Evolutionary conservation across 2,888 invertebrate species (phyloP), one percentile per base, ranked within the genome.

Genomic region (Listrodromus nycthemerus): DNA sequence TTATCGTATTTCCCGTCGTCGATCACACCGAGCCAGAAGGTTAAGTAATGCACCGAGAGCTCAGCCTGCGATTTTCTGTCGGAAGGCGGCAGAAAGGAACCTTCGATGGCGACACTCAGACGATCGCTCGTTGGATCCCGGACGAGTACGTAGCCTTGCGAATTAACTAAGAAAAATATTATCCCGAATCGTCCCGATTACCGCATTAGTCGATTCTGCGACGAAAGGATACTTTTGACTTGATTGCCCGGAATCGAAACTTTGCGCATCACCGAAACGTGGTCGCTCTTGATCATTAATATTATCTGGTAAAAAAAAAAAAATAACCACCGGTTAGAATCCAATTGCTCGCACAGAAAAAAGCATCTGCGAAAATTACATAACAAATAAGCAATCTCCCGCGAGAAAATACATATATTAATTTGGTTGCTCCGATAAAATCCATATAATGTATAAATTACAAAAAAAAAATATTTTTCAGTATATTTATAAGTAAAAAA

Each of bases 241-340:
- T 94, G 93, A 50, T 94, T 94, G 0, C 94, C 94, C 1, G 95
- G 94, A 77, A 97, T 94, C 3, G 95, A 95, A 0, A 97, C 94
- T 89, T 96, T 95, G 89, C 96, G 95, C 69, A 94, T 93, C 27
- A 66, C 37, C 13, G 94, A 94, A 45, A 95, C 95, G 89, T 95
- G 96, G 88, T 96, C 97, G 85, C 95, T 95, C 89, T 96, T 96
- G 89, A 95, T 94, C 94, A 97, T 95, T 85, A 97, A 94, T 8
- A 95, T 95, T 5, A 95, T 55, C 94, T 94, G 86, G 2, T 88
- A 4, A 50, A 52, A 63, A 76, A 63, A 66, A 71, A 66, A 16
- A 45, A 27, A 1, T 1, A 61, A 61, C 27, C 19, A 63, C 13
- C 10, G 33, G 74, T 66, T 30, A 8, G 41, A 24, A 67, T 58